Conservation (phyloP, 2,888 invertebrate genomes). For the Asteroscopus sphinx region DNA sequence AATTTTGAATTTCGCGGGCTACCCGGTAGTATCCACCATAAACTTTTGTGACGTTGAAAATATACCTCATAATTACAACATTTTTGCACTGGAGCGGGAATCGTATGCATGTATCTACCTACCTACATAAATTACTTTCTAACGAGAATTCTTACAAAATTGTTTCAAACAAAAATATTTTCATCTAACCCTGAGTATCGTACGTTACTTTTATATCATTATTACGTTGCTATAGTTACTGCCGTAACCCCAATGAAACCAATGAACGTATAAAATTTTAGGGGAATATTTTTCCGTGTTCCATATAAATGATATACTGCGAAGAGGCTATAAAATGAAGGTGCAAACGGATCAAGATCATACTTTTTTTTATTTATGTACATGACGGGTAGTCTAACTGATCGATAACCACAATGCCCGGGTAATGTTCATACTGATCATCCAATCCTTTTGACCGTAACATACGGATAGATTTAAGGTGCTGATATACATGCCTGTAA, state of each 20-base stretch:
- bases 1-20: too few relatives aligned
- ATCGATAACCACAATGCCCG: slow-evolving; percentile 48
- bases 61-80: slow-evolving; percentile 11
- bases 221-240: slow-evolving; percentile 60
- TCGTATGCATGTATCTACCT: slow-evolving; percentile 8
- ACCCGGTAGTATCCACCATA: too few relatives aligned
- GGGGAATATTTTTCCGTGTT: slow-evolving; percentile 65
- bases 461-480: slow-evolving; percentile 48
- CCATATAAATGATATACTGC: slow-evolving; percentile 65
- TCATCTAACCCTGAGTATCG: slow-evolving; percentile 33
- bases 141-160: slow-evolving; percentile 34
- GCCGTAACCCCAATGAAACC: slow-evolving; percentile 65
- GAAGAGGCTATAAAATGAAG: slow-evolving; percentile 67
- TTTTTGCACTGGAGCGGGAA: slow-evolving; percentile 5
- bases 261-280: slow-evolving; percentile 68
- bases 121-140: slow-evolving; percentile 31
- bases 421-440: slow-evolving; percentile 36
- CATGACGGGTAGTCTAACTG: slow-evolving; percentile 43
- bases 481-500: too few relatives aligned
- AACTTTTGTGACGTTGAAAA: slow-evolving; percentile 1
- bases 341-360: slow-evolving; percentile 63
- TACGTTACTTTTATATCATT: slow-evolving; percentile 51
- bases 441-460: slow-evolving; percentile 43
- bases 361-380: slow-evolving; percentile 57
- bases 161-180: slow-evolving; percentile 42